phyloP scores from a whole-genome alignment of 2,113 vertebrate species.

The Callorhinus ursinus region DNA sequence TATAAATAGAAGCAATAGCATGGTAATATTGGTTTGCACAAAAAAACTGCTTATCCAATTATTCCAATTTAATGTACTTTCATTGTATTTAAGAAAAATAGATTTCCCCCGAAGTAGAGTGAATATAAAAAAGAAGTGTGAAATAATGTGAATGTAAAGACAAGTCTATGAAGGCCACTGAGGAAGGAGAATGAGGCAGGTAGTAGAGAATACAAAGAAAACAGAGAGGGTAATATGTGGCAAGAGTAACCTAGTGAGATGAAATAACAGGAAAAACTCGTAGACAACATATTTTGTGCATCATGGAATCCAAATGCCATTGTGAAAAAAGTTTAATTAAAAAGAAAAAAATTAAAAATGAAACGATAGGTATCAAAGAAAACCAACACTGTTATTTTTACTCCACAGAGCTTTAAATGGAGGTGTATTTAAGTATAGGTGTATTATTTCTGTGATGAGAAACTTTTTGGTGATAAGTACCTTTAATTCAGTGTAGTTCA shows the following conservation, averaged over 20 bases:
- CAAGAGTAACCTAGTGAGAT: not conserved
- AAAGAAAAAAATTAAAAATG: not conserved
- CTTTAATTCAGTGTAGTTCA: not conserved
- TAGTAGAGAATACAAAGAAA: not conserved
- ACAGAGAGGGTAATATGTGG: not conserved
- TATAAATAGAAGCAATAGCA: not conserved
- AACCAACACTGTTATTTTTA: not conserved
- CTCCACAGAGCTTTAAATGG: not conserved
- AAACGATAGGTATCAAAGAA: not conserved
- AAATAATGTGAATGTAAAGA: not conserved
- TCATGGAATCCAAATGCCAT: not conserved
- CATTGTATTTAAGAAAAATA: not conserved
- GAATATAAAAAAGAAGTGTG: not conserved
- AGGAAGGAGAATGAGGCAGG: not conserved
- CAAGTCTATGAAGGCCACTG: not conserved
- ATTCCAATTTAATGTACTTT: conserved; percentile 13
- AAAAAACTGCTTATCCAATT: conserved; percentile 29
- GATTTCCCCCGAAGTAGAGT: not conserved
- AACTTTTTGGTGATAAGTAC: not conserved
- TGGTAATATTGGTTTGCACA: not conserved
- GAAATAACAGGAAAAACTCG: not conserved
- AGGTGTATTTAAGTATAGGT: not conserved
- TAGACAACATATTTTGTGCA: not conserved
- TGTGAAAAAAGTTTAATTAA: not conserved
- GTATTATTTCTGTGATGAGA: not conserved